These are phyloP conservation scores for Pissodes strobi DNA, from an alignment of 1,140 invertebrate species.

Conservation along the genomic window DNA sequence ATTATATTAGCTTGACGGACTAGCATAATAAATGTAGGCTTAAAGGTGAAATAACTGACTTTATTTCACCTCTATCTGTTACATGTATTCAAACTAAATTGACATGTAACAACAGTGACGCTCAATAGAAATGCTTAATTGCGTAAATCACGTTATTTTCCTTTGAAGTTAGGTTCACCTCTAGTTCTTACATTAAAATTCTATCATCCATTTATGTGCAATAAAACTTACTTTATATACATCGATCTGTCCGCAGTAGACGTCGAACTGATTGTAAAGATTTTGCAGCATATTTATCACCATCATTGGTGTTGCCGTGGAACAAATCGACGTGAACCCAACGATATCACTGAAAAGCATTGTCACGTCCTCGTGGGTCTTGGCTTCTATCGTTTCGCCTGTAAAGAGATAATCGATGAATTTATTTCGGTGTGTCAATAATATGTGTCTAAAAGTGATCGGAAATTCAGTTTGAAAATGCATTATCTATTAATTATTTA, in stretches of 20 bases:
- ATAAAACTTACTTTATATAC: constrained; percentile 80
- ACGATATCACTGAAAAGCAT: constrained; percentile 96
- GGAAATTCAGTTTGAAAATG: no score
- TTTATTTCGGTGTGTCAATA: no score
- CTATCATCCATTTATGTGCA: not conserved
- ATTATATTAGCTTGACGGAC: no score
- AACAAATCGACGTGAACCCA: constrained; percentile 93
- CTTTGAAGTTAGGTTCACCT: no score
- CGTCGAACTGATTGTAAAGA: constrained; percentile 90
- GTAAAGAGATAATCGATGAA: constrained; percentile 28
- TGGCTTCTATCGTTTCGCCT: constrained; percentile 89
- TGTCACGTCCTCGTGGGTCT: constrained; percentile 88
- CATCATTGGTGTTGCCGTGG: constrained; percentile 89
- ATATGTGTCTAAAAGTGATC: no score
- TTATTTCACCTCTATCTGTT: no score
- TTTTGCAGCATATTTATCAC: constrained; percentile 92
- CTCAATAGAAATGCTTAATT: not conserved
- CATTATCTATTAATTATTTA: no score
- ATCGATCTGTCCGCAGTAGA: constrained; percentile 85
- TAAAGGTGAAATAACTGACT: no score
- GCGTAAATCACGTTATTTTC: no score
- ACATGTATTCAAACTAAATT: no score
- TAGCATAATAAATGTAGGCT: no score
- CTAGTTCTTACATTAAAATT: not conserved
- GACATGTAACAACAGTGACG: no score